These are phyloP conservation scores for Centruroides sculpturatus DNA, from an alignment of 1,140 invertebrate species.

Conservation along the genomic window DNA sequence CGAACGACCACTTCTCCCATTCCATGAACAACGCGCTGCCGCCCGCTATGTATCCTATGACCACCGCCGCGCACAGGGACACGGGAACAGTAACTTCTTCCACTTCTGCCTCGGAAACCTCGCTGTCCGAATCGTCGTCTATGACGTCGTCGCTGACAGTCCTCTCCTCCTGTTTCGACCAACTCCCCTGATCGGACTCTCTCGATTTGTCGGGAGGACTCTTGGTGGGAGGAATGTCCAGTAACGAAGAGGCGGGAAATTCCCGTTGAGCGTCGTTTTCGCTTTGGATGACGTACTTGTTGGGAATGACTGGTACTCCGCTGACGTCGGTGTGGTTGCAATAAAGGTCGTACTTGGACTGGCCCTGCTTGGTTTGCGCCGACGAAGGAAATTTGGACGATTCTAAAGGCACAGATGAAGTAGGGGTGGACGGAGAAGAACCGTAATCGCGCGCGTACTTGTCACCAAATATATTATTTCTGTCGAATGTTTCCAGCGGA, in stretches of 20 bases:
- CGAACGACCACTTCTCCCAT: slow-evolving; percentile 69
- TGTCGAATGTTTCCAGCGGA: not conserved
- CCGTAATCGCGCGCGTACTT: not conserved
- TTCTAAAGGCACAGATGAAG: not conserved
- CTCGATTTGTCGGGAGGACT: not conserved
- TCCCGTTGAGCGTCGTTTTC: not conserved
- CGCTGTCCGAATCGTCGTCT: not conserved
- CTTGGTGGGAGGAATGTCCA: not conserved
- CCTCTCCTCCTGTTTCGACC: not conserved
- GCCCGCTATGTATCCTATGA: slow-evolving; percentile 20
- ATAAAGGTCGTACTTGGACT: not conserved
- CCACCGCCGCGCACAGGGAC: slow-evolving; percentile 13
- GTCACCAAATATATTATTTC: not conserved
- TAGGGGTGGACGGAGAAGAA: not conserved
- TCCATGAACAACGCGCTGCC: slow-evolving; percentile 28
- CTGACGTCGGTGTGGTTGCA: not conserved
- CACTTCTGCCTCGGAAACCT: not conserved
- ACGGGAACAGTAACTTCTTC: slow-evolving; percentile 13
- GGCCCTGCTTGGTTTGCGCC: not conserved
- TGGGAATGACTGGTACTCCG: slow-evolving; percentile 13
- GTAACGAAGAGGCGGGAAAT: not conserved
- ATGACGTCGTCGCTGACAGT: not conserved
- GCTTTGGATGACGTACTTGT: slow-evolving; percentile 11
- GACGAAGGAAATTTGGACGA: not conserved
- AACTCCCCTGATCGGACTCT: not conserved